These are phyloP conservation scores for Neolamprologus ventralis DNA, from an alignment of 2,113 vertebrate genomes.

Conservation along the genomic window DNA sequence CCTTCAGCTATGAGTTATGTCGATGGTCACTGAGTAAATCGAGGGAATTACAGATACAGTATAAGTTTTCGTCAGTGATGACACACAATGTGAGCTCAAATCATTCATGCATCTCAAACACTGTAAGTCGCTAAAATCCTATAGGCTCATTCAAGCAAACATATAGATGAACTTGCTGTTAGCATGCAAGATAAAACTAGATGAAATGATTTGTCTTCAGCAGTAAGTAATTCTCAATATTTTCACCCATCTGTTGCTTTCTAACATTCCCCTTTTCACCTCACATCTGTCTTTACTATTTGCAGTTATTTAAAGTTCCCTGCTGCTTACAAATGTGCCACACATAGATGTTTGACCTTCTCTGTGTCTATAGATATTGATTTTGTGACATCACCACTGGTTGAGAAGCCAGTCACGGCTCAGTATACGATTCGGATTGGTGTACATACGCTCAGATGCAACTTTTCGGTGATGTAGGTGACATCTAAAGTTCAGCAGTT, in stretches of 20 bases:
- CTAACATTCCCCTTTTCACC: background rate
- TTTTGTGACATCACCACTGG: background rate
- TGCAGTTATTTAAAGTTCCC: background rate
- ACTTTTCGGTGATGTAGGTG: background rate
- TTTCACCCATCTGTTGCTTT: background rate
- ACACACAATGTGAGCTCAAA: background rate
- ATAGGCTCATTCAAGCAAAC: background rate
- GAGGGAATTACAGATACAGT: background rate
- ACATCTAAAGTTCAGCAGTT: background rate
- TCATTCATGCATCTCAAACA: background rate
- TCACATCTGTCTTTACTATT: background rate
- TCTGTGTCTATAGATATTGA: background rate
- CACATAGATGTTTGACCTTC: background rate
- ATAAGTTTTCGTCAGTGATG: background rate
- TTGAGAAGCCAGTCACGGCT: background rate
- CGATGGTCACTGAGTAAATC: background rate
- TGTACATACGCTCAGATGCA: background rate
- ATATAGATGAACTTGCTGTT: rapidly evolving
- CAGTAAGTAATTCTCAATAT: background rate
- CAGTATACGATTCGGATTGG: background rate
- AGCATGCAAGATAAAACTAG: background rate
- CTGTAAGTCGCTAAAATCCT: background rate
- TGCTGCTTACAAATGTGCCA: background rate
- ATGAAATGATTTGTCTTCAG: background rate
- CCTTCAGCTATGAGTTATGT: background rate